Conservation (phyloP, 2,113 vertebrate species). For the Channa maculata region DNA sequence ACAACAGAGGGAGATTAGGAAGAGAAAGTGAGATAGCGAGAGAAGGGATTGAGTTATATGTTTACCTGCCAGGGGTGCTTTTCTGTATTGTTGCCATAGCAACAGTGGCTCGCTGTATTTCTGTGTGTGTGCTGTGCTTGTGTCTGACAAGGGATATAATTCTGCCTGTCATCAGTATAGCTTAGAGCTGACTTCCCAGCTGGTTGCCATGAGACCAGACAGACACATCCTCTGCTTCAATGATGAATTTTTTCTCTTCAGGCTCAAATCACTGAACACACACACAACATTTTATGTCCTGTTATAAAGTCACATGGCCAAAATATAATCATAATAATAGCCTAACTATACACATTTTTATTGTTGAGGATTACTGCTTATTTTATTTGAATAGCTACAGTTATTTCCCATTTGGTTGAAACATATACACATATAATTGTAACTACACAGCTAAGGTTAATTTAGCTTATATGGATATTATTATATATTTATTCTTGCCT, state of each 20-base stretch:
- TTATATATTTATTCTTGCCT: too few relatives aligned
- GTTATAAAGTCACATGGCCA: too few relatives aligned
- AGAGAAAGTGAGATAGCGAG: slow-evolving; percentile 44
- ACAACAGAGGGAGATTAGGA: slow-evolving; percentile 24
- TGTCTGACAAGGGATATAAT: slow-evolving; percentile 65
- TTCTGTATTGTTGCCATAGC: slow-evolving; percentile 70
- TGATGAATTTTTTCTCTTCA: slow-evolving; percentile 52
- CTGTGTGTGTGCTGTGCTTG: not conserved
- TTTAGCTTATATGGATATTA: too few relatives aligned
- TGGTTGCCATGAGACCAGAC: slow-evolving; percentile 78
- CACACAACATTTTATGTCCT: slow-evolving; percentile 8
- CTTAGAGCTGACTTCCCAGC: slow-evolving; percentile 60
- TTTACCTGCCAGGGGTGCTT: slow-evolving; percentile 72
- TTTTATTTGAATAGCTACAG: too few relatives aligned
- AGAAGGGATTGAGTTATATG: slow-evolving; percentile 57
- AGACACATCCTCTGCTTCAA: slow-evolving; percentile 66
- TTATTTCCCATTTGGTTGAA: too few relatives aligned
- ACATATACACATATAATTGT: too few relatives aligned
- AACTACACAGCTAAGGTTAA: too few relatives aligned
- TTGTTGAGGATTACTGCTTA: too few relatives aligned
- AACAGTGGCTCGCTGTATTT: slow-evolving; percentile 56
- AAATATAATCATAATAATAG: not conserved
- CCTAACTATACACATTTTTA: too few relatives aligned
- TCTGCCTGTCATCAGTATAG: slow-evolving; percentile 67
- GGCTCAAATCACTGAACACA: slow-evolving; percentile 26